Evolutionary conservation across 2,797 vertebrate genomes (phyloP), one percentile per base, ranked within the genome.

Genomic region (Phrynocephalus forsythii): DNA sequence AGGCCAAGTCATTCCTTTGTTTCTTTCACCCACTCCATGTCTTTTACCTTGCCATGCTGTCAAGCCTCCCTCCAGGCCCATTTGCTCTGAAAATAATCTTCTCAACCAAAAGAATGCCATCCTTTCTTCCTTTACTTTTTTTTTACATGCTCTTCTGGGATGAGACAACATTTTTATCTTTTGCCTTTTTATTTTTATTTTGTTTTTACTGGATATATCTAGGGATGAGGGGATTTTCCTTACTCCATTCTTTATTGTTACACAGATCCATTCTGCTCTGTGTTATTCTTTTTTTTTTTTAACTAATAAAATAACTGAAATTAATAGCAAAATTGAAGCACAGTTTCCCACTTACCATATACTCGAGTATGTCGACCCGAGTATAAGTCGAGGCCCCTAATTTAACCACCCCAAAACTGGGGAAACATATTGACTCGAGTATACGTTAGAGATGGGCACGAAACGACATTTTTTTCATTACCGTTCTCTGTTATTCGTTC

Each of bases 1-100:
- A 77, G 5, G 33, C 76, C 77, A 79, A 79, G 76, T 86, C 66
- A 86, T 86, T 26, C 76, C n/a, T 86, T 79, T 79, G 66, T 77
- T 86, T 69, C 18, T 3, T 69, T 79, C 76, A 10, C 84, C 84
- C 76, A 86, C 84, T 79, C 44, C 66, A 9, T 18, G 66, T 22
- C 76, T 79, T 77, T 33, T 78, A 68, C 63, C 66, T 48, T 79
- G 44, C 63, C 18, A 50, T 28, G 30, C 26, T 78, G 63, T 68
- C 63, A 78, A 50, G 60, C 84, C 66, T 79, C 18, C 63, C 75
- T 85, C 20, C 38, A 60, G 6, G 22, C 22, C 11, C 9, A 50
- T 30, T 50, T 71, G 48, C 13, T 20, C 30, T 1, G 67, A 66
- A 52, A 67, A 86, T 20, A 13, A 33, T 26, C 33, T 48, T 50